phyloP scores from a whole-genome alignment of 2,797 vertebrate species.

The Acridotheres tristis region DNA sequence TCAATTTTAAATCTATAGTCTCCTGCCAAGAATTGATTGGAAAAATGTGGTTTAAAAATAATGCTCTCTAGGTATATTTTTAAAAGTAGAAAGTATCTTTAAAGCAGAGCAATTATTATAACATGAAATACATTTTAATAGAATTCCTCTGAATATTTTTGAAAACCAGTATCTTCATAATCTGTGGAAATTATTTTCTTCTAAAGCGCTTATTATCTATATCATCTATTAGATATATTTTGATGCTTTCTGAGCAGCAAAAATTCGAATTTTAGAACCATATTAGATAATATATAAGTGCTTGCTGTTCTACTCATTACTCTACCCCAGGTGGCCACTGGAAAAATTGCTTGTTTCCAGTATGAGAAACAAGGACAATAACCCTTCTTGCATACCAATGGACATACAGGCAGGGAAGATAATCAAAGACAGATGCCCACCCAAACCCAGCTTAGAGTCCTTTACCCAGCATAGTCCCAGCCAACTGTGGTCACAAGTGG shows the following conservation, averaged over 20 bases:
- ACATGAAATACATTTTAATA: not conserved
- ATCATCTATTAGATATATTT: not conserved
- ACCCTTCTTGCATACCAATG: not conserved
- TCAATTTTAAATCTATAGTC: conserved; percentile 62
- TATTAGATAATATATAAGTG: not conserved
- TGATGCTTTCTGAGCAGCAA: not conserved
- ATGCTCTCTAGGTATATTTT: conserved; percentile 54
- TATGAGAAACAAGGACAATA: not conserved
- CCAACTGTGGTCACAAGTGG: not conserved
- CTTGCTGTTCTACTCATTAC: not conserved
- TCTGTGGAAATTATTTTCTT: not conserved
- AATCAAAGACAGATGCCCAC: not conserved
- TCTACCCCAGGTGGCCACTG: not conserved
- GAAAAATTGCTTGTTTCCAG: not conserved
- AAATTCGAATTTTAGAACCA: not conserved
- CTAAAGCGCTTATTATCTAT: not conserved
- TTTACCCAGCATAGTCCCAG: not conserved
- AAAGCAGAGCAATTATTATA: not conserved
- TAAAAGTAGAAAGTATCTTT: conserved; percentile 10
- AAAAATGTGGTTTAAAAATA: conserved; percentile 62
- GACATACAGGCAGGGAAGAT: not conserved
- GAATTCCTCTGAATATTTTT: conserved; percentile 13
- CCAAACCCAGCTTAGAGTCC: not conserved
- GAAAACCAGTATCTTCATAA: not conserved
- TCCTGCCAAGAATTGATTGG: conserved; percentile 69